Evolutionary conservation across 2,797 vertebrate genomes (phyloP).

Genomic region (Triplophysa bombifrons): DNA sequence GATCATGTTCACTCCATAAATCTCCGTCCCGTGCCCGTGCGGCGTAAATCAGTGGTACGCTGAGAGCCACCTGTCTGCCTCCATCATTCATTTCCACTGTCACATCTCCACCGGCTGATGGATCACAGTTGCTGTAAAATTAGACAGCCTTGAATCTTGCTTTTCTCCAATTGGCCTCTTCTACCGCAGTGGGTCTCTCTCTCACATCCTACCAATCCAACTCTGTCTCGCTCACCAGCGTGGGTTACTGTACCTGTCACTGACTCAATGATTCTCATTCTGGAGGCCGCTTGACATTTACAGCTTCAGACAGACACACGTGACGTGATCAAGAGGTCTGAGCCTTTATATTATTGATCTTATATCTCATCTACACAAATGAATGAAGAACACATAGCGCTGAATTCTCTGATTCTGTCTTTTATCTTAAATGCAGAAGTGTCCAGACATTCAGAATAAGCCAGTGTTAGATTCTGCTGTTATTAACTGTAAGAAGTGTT

Average conservation of each 20-base stretch:
- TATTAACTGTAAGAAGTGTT: not conserved
- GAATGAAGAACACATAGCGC: not conserved
- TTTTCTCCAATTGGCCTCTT: constrained; percentile 99
- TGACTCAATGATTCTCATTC: not conserved
- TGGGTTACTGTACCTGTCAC: not conserved
- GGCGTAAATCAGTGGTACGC: constrained; percentile 99
- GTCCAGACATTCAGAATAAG: not conserved
- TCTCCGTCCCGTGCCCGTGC: constrained; percentile 91
- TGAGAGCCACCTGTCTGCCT: constrained; percentile 99
- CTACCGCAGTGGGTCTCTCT: constrained; percentile 86
- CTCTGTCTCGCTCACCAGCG: constrained; percentile 54
- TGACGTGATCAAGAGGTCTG: constrained; percentile 19
- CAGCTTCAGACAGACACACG: not conserved
- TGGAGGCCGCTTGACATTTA: constrained; percentile 23
- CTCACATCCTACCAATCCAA: constrained; percentile 60
- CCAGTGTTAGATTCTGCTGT: not conserved
- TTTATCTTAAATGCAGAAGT: not conserved
- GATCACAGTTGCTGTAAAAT: constrained; percentile 99
- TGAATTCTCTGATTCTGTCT: constrained; percentile 13
- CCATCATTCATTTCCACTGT: constrained; percentile 99
- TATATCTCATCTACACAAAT: constrained; percentile 24
- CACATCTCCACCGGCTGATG: constrained; percentile 97
- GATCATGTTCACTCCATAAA: constrained; percentile 87
- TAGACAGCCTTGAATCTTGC: constrained; percentile 99
- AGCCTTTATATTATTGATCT: constrained; percentile 17